Evolutionary conservation across 1,140 invertebrate genomes (phyloP), one percentile per base, ranked within the genome.

Genomic region (Zophobas morio): DNA sequence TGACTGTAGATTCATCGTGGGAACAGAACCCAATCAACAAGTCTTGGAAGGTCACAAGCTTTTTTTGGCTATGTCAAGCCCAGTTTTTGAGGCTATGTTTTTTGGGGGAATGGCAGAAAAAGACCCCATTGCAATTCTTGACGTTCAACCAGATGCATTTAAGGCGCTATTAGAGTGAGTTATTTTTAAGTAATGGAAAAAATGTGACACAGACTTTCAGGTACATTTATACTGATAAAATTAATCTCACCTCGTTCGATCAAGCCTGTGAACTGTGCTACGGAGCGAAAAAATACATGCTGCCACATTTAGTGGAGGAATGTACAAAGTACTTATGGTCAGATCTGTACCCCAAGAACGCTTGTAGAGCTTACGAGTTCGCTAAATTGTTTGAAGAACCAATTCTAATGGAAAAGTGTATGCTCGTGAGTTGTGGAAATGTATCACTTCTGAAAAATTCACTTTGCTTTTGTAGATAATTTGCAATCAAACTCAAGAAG

Each of bases 211-310:
- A 70, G 40, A 77, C 71, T 88, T 89, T 73, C 85, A 93, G 92
- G 81, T 96, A 95, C 80, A 94, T 96, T 56, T 96, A 96, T 82
- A 94, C 93, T 5, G 94, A 95, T 81, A 89, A 92, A 79, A 93
- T 95, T 51, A 91, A 92, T 77, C 89, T 96, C 5, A 90, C 89
- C 66, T 94, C 93, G 3, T 95, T 95, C 84, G 94, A 95, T 80
- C 91, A 95, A 82, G 94, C 94, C 0, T 95, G 94, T 86, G 94
- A 96, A 80, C 86, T 96, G 6, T 96, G 94, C 84, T 95, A 96
- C 86, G 94, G 93, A 72, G 94, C 94, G 6, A 96, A 96, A 82
- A 96, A 96, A 81, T 96, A 96, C 81, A 94, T 96, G 93, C 83
- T 96, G 32, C 94, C 94, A 0, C 90, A 92, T 85, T 87, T 96